phyloP scores from a whole-genome alignment of 2,888 invertebrate genomes.

The Eristalis tenax region DNA sequence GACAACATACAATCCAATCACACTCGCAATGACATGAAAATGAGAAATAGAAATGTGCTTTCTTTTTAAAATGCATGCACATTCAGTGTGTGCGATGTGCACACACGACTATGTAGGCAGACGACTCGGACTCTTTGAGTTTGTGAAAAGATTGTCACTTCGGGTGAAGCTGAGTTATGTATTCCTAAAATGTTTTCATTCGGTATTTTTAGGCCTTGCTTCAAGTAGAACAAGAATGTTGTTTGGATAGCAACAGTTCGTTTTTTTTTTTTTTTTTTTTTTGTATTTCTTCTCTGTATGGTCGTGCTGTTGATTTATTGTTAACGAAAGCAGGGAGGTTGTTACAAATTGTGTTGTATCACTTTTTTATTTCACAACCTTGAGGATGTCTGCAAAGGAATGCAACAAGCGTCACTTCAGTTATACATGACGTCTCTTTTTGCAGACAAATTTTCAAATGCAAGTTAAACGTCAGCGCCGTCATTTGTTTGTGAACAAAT shows the following conservation, averaged over 20 bases:
- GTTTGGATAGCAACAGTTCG: neutral
- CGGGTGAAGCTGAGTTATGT: constrained; percentile 46
- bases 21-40: constrained; percentile 15
- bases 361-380: neutral
- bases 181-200: constrained; percentile 21
- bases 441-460: neutral
- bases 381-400: neutral
- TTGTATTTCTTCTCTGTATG: neutral
- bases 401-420: neutral
- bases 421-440: neutral
- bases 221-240: neutral
- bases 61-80: neutral
- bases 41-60: constrained; percentile 13
- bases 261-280: no score
- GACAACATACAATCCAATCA: constrained; percentile 51
- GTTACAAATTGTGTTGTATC: neutral
- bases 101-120: neutral
- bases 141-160: constrained; percentile 49
- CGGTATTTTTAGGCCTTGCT: constrained; percentile 43
- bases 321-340: neutral
- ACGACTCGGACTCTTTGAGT: constrained; percentile 27
- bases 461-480: neutral
- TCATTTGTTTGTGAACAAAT: neutral
- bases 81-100: constrained; percentile 6
- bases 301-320: neutral